phyloP scores from a whole-genome alignment of 2,113 vertebrate genomes.

The Gadus macrocephalus region DNA sequence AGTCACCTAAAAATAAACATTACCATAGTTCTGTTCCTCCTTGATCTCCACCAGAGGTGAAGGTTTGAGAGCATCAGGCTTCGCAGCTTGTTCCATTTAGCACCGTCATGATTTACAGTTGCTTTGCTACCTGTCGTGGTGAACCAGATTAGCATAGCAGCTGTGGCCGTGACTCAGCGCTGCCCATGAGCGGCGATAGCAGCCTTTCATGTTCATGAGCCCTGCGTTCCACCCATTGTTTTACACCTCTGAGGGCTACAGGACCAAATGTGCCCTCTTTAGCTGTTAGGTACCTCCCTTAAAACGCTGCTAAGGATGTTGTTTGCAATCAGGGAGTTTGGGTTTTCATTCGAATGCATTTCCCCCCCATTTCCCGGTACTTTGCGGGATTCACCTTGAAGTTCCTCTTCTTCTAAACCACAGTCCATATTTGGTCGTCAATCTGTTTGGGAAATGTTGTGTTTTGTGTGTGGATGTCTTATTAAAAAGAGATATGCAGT shows the following conservation, averaged over 20 bases:
- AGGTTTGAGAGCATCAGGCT: constrained; percentile 15
- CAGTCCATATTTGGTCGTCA: too few relatives aligned
- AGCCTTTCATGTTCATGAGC: constrained; percentile 5
- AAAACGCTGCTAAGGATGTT: too few relatives aligned
- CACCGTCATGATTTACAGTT: constrained; percentile 15
- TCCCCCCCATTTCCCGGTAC: too few relatives aligned
- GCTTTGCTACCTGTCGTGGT: constrained; percentile 15
- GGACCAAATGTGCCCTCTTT: not conserved
- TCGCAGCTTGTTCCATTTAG: constrained; percentile 6
- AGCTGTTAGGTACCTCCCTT: too few relatives aligned
- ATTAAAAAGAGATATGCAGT: not conserved
- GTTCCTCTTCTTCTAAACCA: too few relatives aligned
- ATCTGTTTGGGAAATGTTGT: too few relatives aligned
- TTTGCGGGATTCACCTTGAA: too few relatives aligned
- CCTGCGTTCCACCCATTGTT: not conserved
- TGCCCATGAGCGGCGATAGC: not conserved
- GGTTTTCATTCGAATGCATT: not conserved
- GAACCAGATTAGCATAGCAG: not conserved
- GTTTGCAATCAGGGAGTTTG: too few relatives aligned
- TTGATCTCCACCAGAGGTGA: not conserved
- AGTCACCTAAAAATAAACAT: too few relatives aligned
- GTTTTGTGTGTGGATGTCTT: too few relatives aligned
- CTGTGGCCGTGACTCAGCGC: constrained; percentile 22
- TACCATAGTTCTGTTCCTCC: not conserved
- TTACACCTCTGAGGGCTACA: not conserved